Percentiles rank a stretch among this genome's conserved stretches.
phyloP scores from a whole-genome alignment of 1,140 invertebrate genomes.

The Acromyrmex heyeri region DNA sequence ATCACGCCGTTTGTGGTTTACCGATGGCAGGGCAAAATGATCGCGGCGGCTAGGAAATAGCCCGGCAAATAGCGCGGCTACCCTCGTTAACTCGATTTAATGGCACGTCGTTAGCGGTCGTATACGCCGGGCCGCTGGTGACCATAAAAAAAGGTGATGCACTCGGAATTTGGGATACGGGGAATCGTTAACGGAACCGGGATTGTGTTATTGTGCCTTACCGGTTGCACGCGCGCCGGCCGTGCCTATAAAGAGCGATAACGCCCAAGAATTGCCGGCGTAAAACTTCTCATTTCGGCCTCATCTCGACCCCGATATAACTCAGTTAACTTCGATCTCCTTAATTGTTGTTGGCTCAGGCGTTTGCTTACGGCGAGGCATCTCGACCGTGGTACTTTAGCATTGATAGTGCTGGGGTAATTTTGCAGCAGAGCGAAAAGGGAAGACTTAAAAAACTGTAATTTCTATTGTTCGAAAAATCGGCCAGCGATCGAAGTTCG shows the following conservation, averaged over 20 bases:
- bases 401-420: neutral
- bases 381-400: neutral
- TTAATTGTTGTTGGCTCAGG: neutral
- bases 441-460: neutral
- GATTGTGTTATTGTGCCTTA: constrained; percentile 65
- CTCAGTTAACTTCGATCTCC: constrained; percentile 27
- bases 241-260: constrained; percentile 61
- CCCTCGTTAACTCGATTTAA: constrained; percentile 81
- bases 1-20: constrained; percentile 72
- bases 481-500: neutral
- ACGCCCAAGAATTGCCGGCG: constrained; percentile 34
- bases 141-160: constrained; percentile 71
- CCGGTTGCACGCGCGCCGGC: neutral
- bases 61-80: constrained; percentile 73
- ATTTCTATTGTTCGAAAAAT: neutral
- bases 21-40: constrained; percentile 72
- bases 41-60: constrained; percentile 71
- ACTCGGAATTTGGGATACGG: constrained; percentile 77
- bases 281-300: constrained; percentile 32
- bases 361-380: neutral
- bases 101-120: constrained; percentile 79
- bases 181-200: constrained; percentile 72
- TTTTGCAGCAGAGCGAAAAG: neutral
- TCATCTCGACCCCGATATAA: constrained; percentile 31
- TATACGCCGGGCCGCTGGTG: constrained; percentile 69